phyloP scores from a whole-genome alignment of 35 echinoderm and acorn worm species.

The Chiridota heheva region DNA sequence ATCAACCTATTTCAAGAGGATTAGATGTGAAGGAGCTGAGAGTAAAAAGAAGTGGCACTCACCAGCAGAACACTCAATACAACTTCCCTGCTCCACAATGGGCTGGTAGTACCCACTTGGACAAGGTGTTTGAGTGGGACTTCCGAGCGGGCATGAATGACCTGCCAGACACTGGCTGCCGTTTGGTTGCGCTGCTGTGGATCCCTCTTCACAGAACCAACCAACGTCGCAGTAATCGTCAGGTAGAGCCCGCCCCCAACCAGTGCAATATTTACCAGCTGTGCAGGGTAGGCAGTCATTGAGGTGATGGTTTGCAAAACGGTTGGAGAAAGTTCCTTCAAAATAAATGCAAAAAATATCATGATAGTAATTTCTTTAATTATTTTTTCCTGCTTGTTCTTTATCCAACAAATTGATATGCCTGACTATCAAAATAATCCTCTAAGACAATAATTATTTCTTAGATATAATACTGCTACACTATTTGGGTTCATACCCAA shows the following conservation, averaged over 20 bases:
- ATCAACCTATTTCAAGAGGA: no score
- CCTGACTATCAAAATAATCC: no score
- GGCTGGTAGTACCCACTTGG: conserved; percentile 85
- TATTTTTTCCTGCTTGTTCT: no score
- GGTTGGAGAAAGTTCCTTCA: conserved; percentile 72
- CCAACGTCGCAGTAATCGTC: conserved; percentile 86
- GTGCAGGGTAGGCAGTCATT: conserved; percentile 92
- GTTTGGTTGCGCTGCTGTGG: conserved; percentile 81
- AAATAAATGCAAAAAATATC: background rate
- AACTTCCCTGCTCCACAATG: conserved; percentile 66
- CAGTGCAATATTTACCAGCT: conserved; percentile 81
- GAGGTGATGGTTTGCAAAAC: conserved; percentile 62
- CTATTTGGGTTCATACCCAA: no score
- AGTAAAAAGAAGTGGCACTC: background rate
- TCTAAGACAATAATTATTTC: no score
- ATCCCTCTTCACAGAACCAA: conserved; percentile 88
- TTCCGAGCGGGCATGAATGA: conserved; percentile 82
- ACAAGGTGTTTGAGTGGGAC: conserved; percentile 78
- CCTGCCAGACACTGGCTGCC: conserved; percentile 86
- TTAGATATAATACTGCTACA: no score
- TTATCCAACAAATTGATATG: no score
- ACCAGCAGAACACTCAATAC: conserved; percentile 82
- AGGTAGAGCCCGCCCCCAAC: conserved; percentile 82
- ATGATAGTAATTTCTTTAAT: no score
- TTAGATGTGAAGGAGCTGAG: background rate